phyloP scores from a whole-genome alignment of 2,888 invertebrate genomes.

The Euclidia mi region DNA sequence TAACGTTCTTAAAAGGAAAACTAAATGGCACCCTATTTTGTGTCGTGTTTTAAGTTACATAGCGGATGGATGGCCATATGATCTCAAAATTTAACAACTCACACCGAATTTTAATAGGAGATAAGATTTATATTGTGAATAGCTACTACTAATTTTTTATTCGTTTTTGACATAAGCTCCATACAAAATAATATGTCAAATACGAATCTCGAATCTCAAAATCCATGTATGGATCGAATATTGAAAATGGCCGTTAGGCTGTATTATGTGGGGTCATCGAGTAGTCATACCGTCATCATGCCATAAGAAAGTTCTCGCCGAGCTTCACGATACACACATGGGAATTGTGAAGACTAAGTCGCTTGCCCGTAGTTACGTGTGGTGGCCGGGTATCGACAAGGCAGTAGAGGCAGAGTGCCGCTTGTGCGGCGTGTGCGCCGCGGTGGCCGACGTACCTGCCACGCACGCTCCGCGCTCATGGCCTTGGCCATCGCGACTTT shows the following conservation, averaged over 20 bases:
- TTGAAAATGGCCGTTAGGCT: too few species aligned
- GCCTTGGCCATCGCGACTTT: neutral
- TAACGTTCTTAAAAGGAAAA: constrained; percentile 13
- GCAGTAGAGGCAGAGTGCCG: constrained; percentile 18
- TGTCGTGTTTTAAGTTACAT: constrained; percentile 15
- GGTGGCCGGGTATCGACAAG: constrained; percentile 40
- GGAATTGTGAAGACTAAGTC: constrained; percentile 49
- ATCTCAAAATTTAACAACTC: constrained; percentile 6
- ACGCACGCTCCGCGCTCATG: neutral
- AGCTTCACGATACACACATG: constrained; percentile 39
- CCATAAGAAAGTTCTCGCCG: constrained; percentile 1
- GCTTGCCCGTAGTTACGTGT: constrained; percentile 43
- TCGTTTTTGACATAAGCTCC: too few species aligned
- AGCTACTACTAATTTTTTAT: too few species aligned
- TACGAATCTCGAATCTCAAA: too few species aligned
- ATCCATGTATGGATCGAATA: too few species aligned
- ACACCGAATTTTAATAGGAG: constrained; percentile 9
- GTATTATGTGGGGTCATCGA: constrained; percentile 33
- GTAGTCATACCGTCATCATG: constrained; percentile 10
- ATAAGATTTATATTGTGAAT: constrained; percentile 13
- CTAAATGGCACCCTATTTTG: constrained; percentile 9
- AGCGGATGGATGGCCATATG: constrained; percentile 10
- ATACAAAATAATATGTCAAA: too few species aligned
- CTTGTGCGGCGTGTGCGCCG: constrained; percentile 3
- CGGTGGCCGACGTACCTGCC: constrained; percentile 1